phyloP scores from a whole-genome alignment of 2,113 vertebrate genomes.

The Eira barbara region DNA sequence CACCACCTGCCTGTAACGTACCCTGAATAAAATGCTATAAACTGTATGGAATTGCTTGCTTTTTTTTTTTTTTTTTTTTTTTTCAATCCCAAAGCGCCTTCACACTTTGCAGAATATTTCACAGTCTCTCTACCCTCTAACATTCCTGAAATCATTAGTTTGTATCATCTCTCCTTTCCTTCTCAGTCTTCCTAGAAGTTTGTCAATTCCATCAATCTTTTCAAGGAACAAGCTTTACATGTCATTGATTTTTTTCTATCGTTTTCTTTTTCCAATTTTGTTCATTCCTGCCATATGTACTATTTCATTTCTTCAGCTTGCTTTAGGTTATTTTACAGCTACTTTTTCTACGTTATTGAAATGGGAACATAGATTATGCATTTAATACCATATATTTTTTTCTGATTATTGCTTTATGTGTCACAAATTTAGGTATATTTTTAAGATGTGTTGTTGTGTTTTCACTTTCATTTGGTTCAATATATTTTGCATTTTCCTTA shows the following conservation, averaged over 20 bases:
- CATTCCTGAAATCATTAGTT: not conserved
- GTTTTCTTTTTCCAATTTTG: not conserved
- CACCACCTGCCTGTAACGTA: too few species aligned
- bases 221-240: not conserved
- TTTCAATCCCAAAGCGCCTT: not conserved
- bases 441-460: not conserved
- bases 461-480: not conserved
- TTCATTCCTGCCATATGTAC: not conserved
- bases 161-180: not conserved
- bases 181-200: not conserved
- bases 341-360: not conserved
- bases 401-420: not conserved
- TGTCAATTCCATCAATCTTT: not conserved
- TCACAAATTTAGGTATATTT: not conserved
- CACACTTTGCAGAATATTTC: not conserved
- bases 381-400: not conserved
- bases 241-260: not conserved
- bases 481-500: not conserved
- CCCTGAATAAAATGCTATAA: not conserved
- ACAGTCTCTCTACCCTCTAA: not conserved
- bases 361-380: not conserved
- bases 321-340: not conserved
- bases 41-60: not conserved
- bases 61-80: not conserved
- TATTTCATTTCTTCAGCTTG: not conserved